Evolutionary conservation across 2,888 invertebrate genomes (phyloP).

Genomic region (Troides helena): DNA sequence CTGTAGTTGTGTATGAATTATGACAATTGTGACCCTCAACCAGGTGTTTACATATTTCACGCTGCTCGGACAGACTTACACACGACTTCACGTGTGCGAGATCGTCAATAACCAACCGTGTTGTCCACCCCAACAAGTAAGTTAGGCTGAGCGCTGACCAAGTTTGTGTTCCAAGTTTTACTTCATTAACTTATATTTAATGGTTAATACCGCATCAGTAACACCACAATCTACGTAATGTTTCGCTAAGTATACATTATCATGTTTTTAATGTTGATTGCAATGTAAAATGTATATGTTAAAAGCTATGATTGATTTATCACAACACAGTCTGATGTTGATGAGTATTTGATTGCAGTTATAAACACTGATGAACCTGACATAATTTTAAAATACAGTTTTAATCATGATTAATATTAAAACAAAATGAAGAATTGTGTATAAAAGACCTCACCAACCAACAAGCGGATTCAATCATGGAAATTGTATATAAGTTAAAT

Average conservation of each 20-base stretch:
- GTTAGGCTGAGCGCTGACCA: conserved; percentile 40
- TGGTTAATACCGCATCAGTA: neutral
- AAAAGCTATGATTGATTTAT: conserved; percentile 13
- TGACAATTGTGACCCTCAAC: conserved; percentile 38
- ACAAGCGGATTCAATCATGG: neutral
- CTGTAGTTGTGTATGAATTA: conserved; percentile 33
- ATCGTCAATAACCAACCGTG: conserved; percentile 90
- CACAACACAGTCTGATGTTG: conserved; percentile 4
- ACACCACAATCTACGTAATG: conserved; percentile 5
- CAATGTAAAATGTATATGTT: conserved; percentile 17
- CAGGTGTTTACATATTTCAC: conserved; percentile 68
- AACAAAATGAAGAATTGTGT: too few species aligned
- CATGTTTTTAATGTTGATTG: conserved; percentile 13
- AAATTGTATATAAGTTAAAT: neutral
- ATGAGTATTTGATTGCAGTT: conserved; percentile 7
- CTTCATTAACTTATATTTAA: neutral
- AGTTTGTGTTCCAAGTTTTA: neutral
- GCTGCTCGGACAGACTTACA: conserved; percentile 89
- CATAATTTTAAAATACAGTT: neutral
- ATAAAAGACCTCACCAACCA: too few species aligned
- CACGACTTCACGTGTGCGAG: conserved; percentile 93
- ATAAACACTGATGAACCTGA: neutral
- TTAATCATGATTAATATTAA: neutral
- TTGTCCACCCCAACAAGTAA: conserved; percentile 85
- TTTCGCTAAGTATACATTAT: conserved; percentile 9